These are phyloP conservation scores for Guaruba guarouba DNA, from an alignment of 2,113 vertebrate species.

Conservation along the genomic window DNA sequence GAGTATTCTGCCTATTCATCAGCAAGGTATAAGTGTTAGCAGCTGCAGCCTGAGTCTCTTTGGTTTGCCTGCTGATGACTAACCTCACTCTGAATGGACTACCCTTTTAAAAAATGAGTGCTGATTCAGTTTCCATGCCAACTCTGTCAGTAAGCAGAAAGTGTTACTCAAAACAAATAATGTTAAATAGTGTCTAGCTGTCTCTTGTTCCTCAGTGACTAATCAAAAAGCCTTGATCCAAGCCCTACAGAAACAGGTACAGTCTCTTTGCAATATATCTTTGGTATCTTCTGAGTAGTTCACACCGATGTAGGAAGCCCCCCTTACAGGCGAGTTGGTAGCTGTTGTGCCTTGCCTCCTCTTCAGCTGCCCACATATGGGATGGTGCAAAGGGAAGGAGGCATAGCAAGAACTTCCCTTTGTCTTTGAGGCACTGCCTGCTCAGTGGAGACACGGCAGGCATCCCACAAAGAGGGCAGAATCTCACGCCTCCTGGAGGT, in stretches of 20 bases:
- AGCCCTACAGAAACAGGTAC: background rate
- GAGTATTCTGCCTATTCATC: background rate
- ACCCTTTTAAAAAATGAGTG: constrained; percentile 1
- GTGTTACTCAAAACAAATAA: constrained; percentile 32
- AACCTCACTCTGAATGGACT: constrained; percentile 17
- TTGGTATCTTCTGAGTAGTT: background rate
- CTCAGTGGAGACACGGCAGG: background rate
- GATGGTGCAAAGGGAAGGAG: background rate
- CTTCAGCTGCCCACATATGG: background rate
- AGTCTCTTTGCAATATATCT: background rate
- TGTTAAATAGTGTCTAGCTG: background rate
- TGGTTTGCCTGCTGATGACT: constrained; percentile 27
- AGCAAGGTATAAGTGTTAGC: background rate
- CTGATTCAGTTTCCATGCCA: constrained; percentile 63
- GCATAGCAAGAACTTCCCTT: background rate
- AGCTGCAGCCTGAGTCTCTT: constrained; percentile 14
- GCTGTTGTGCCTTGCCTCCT: background rate
- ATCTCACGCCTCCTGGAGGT: background rate
- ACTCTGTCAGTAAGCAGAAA: constrained; percentile 43
- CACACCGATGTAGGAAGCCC: background rate
- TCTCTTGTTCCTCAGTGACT: background rate
- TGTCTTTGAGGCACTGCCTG: background rate
- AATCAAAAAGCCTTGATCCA: background rate
- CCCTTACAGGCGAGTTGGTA: background rate
- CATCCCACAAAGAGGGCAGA: background rate